Base-by-base conservation (phyloP, 2,113 vertebrate species). In the Cacatua alba region DNA sequence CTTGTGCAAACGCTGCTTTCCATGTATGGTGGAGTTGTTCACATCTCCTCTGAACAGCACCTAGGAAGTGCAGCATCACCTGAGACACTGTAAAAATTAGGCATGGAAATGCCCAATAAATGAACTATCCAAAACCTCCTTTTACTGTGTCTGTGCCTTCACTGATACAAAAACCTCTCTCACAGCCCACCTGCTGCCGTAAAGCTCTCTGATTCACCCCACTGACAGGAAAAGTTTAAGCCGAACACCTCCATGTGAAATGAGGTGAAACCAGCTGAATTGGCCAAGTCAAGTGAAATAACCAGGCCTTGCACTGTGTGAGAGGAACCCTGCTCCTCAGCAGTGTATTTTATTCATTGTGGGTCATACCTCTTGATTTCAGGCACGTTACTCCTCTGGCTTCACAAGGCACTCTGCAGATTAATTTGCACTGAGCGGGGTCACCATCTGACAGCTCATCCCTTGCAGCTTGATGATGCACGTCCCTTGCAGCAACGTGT, bases 281-380 rank as follows among this genome's bases (percentile, higher is more conserved):
- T 5, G 2, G 39, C 44, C 63, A 46, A 88, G 67, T 11, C 33
- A 35, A 77, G 86, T 23, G 68, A 55, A 88, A 88, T 44, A 88
- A 86, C 16, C 8, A 53, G 33, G 35, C 48, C 19, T 37, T 1
- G 2, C 23, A 1, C 3, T 4, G 13, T 11, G 39, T 8, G 8
- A 0, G 0, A 52, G 57, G 57, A 79, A 64, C 62, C 23, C 79
- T 16, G 62, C 55, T 91, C 70, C 90, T 71, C 31, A 33, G 16
- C 3, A 0, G 13, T 5, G 4, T 1, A 17, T 59, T 59, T 49
- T 18, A 64, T 25, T 64, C 84, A 49, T 7, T 0, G 0, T 0
- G 10, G 87, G 37, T 76, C 55, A 29, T 52, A 13, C 11, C 0
- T 2, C 44, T 71, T 60, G 31, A 75, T 68, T 78, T 82, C 78